These are phyloP conservation scores for Syngnathus floridae DNA, from an alignment of 2,113 vertebrate genomes.

Conservation along the genomic window DNA sequence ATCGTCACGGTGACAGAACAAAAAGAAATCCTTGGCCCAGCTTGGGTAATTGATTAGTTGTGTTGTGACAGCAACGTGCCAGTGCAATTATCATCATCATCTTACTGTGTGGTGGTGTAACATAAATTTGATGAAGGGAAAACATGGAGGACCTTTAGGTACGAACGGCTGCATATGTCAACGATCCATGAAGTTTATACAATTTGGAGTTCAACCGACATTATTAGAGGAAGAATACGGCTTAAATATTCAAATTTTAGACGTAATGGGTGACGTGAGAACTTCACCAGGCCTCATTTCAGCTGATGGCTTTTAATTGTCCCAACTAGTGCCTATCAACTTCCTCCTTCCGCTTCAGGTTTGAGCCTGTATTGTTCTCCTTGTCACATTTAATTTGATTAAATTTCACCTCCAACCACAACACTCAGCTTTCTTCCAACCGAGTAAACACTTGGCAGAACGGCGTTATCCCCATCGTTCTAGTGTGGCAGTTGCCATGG, in stretches of 20 bases:
- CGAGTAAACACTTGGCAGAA: conserved; percentile 50
- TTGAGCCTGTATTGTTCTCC: neutral
- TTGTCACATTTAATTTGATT: neutral
- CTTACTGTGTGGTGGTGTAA: neutral
- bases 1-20: neutral
- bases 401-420: neutral
- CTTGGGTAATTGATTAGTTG: conserved; percentile 3
- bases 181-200: too few species aligned
- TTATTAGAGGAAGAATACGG: too few species aligned
- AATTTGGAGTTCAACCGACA: too few species aligned
- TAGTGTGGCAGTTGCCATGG: conserved; percentile 70
- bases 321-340: too few species aligned
- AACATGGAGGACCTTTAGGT: neutral
- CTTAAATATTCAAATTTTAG: too few species aligned
- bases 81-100: conserved; percentile 6
- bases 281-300: too few species aligned
- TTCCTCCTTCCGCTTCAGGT: neutral
- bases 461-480: conserved; percentile 59
- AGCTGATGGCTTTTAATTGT: too few species aligned
- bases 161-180: too few species aligned
- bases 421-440: neutral
- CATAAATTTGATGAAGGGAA: neutral
- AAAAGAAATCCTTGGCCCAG: neutral
- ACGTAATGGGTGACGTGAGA: too few species aligned
- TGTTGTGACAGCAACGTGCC: neutral